Conservation (phyloP, 2,797 vertebrate genomes). For the Spinus olivaceus region DNA sequence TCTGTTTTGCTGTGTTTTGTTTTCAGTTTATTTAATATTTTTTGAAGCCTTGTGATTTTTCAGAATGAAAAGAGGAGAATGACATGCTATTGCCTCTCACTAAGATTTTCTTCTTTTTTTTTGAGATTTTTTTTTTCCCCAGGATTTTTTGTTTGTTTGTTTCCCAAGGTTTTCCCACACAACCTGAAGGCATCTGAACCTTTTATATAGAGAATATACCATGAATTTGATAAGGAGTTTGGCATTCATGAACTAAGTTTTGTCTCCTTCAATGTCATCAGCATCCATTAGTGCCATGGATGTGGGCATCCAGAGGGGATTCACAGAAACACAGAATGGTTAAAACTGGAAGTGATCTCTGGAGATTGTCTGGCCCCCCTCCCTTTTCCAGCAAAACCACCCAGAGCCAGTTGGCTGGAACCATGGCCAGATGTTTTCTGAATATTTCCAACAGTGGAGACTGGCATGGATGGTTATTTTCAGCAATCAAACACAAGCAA, state of each 20-base stretch:
- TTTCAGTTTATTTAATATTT: background rate
- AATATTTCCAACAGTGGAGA: background rate
- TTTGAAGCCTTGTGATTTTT: background rate
- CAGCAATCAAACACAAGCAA: background rate
- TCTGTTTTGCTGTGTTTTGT: background rate
- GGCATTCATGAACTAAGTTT: background rate
- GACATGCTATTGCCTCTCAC: background rate
- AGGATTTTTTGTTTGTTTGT: background rate
- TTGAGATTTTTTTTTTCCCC: background rate
- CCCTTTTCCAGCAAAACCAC: background rate
- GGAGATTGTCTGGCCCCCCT: background rate
- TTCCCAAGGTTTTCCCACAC: background rate
- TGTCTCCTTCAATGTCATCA: background rate
- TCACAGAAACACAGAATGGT: background rate
- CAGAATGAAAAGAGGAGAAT: background rate
- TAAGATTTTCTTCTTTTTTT: background rate
- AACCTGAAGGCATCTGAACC: background rate
- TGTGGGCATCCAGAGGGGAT: fast-evolving
- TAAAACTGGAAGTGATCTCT: background rate
- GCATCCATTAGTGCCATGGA: background rate
- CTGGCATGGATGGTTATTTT: background rate
- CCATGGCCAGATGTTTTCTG: background rate
- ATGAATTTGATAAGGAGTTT: background rate
- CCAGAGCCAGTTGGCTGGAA: background rate
- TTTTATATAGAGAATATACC: background rate